A percentile compares a stretch with the other conserved stretches of the same genome.
phyloP scores from a whole-genome alignment of 2,797 vertebrate genomes.

The Lithobates sylvaticus region DNA sequence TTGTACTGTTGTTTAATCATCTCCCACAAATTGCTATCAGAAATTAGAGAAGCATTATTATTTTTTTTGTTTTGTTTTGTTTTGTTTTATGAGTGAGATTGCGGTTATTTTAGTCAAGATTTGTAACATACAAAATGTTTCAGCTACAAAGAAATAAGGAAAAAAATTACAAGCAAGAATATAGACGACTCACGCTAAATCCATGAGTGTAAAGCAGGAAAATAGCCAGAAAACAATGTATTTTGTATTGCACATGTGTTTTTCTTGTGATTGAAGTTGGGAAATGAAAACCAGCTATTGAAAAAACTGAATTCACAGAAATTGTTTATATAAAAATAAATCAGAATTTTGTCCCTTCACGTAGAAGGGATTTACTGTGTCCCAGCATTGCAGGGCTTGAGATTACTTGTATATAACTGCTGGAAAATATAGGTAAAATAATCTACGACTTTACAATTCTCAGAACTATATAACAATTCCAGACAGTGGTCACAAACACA shows the following conservation, averaged over 20 bases:
- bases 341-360: constrained; percentile 27
- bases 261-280: constrained; percentile 13
- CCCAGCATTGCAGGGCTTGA: constrained; percentile 12
- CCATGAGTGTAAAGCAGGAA: no score
- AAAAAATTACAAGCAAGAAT: no score
- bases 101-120: no score
- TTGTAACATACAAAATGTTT: no score
- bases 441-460: neutral
- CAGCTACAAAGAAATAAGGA: no score
- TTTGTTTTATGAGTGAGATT: no score
- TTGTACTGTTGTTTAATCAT: no score
- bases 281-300: neutral
- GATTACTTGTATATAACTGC: constrained; percentile 20
- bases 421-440: constrained; percentile 14
- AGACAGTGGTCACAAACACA: neutral
- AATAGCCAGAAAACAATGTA: no score
- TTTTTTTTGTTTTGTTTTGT: no score
- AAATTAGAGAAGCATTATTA: no score
- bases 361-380: constrained; percentile 50
- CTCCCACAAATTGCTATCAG: no score
- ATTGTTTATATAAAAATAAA: constrained; percentile 20
- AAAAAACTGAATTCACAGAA: neutral
- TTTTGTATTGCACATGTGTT: neutral
- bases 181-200: no score
- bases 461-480: neutral